Evolutionary conservation across 2,888 invertebrate species (phyloP).

Genomic region (Alitta virens): DNA sequence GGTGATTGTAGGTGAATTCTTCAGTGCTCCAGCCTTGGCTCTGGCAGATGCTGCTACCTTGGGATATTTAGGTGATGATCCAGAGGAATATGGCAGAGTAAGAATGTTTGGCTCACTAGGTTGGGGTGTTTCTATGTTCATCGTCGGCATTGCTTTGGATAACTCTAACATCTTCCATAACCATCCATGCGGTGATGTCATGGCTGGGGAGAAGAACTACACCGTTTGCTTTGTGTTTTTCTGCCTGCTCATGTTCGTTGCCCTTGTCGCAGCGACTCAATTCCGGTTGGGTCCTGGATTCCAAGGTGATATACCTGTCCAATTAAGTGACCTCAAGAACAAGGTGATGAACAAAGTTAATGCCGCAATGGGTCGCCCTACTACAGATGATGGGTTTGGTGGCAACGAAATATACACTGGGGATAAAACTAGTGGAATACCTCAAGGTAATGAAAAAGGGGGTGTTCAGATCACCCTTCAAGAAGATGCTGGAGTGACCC

Average conservation of each 20-base stretch:
- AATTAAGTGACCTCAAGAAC: conserved; percentile 39
- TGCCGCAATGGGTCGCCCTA: conserved; percentile 3
- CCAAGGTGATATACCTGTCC: conserved; percentile 37
- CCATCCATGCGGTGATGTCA: conserved; percentile 80
- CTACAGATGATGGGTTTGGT: background rate
- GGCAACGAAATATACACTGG: background rate
- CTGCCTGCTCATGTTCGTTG: conserved; percentile 92
- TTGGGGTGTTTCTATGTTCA: conserved; percentile 98
- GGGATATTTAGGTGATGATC: conserved; percentile 74
- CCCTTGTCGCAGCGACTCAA: conserved; percentile 87
- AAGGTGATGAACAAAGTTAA: conserved; percentile 27
- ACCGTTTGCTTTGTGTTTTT: conserved; percentile 98
- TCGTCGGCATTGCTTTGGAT: conserved; percentile 82
- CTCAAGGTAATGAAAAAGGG: conserved; percentile 41
- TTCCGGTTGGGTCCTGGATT: conserved; percentile 62
- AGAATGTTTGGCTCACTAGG: conserved; percentile 97
- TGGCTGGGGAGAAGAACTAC: conserved; percentile 92
- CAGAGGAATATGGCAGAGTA: conserved; percentile 81
- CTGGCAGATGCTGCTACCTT: conserved; percentile 69
- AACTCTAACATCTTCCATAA: conserved; percentile 93
- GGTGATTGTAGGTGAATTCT: conserved; percentile 95
- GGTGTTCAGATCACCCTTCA: conserved; percentile 26
- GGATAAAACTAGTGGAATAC: conserved; percentile 2
- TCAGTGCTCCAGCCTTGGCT: conserved; percentile 91
- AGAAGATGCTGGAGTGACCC: background rate